Evolutionary conservation across 2,113 vertebrate species (phyloP).

Genomic region (Pungitius pungitius): DNA sequence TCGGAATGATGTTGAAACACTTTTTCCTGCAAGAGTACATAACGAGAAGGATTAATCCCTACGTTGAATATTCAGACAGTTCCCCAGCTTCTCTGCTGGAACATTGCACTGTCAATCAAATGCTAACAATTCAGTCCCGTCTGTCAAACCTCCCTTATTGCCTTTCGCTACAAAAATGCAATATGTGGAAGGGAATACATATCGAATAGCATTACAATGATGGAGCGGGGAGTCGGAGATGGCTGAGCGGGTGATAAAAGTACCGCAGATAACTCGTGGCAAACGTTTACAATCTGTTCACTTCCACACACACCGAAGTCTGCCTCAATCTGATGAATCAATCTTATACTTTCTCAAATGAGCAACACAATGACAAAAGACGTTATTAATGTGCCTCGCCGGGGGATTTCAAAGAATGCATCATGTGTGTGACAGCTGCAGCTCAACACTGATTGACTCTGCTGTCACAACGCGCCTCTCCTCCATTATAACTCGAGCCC

Average conservation of each 20-base stretch:
- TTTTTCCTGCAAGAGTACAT: constrained; percentile 11
- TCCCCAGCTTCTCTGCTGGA: constrained; percentile 50
- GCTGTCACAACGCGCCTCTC: constrained; percentile 30
- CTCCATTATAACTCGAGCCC: constrained; percentile 46
- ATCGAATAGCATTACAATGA: constrained; percentile 44
- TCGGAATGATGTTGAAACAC: constrained; percentile 23
- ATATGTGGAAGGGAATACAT: constrained; percentile 51
- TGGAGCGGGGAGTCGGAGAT: constrained; percentile 39
- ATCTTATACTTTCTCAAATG: constrained; percentile 14
- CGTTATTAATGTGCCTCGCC: constrained; percentile 31
- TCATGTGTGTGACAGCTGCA: constrained; percentile 28
- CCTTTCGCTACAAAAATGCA: constrained; percentile 47
- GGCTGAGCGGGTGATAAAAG: constrained; percentile 41
- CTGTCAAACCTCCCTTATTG: constrained; percentile 47
- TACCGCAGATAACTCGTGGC: constrained; percentile 53
- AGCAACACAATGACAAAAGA: constrained; percentile 38
- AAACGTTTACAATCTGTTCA: constrained; percentile 52
- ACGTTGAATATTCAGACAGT: constrained; percentile 69
- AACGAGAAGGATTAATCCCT: constrained; percentile 48
- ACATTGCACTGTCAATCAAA: constrained; percentile 70
- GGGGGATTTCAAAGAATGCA: constrained; percentile 42
- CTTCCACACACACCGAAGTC: constrained; percentile 40
- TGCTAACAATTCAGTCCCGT: constrained; percentile 33
- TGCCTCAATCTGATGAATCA: constrained; percentile 43
- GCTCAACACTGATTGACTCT: constrained; percentile 48